These are phyloP conservation scores for Cyprinodon tularosa DNA, from an alignment of 2,113 vertebrate species.

Conservation along the genomic window DNA sequence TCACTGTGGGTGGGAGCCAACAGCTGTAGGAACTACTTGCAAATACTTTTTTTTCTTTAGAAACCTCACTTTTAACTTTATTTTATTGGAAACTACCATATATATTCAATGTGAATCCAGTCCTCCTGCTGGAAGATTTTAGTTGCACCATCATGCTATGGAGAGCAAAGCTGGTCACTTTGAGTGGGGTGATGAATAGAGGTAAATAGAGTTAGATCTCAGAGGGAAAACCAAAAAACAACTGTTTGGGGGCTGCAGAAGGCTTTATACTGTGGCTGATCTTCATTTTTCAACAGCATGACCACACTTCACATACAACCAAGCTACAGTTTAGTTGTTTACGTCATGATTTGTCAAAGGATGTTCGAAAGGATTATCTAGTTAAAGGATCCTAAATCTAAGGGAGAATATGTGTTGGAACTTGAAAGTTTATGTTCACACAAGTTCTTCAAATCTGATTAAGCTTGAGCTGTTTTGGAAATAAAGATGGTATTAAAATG, in stretches of 20 bases:
- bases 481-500: neutral
- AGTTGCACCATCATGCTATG: slow-evolving; percentile 9
- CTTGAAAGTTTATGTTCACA: too few relatives aligned
- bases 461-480: too few relatives aligned
- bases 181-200: neutral
- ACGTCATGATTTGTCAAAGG: too few relatives aligned
- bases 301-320: too few relatives aligned
- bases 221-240: neutral
- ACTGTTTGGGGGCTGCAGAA: neutral
- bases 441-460: too few relatives aligned
- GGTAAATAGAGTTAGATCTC: neutral
- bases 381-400: too few relatives aligned
- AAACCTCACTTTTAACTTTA: neutral
- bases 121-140: slow-evolving; percentile 34
- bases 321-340: too few relatives aligned
- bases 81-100: slow-evolving; percentile 2
- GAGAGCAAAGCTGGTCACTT: neutral
- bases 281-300: too few relatives aligned
- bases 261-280: neutral
- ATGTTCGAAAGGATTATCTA: too few relatives aligned
- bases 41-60: neutral
- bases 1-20: neutral
- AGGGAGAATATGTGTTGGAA: too few relatives aligned
- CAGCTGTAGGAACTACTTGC: neutral
- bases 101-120: neutral